Evolutionary conservation across 2,797 vertebrate species (phyloP), one percentile per base, ranked within the genome.

Genomic region (Remorina albescens): DNA sequence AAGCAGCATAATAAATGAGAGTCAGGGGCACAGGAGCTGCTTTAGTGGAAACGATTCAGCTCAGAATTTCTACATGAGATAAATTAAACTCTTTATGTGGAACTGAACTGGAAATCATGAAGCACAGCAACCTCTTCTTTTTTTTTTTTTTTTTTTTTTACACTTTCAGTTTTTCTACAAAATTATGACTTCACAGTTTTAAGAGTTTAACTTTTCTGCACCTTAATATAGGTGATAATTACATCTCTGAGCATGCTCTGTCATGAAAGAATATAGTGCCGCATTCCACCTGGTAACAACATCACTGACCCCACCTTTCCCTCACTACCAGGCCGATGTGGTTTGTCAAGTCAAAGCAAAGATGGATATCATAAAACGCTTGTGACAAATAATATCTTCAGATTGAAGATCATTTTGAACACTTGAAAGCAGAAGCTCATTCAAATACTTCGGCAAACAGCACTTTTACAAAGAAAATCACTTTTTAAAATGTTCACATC

Each of bases 201-300:
- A 1, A 39, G 18, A 9, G 3, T 3, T 0, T 2, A 1, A 2
- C 13, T 39, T 19, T 28, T 50, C 34, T 13, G 1, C 12, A 11
- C 1, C 2, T 21, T 15, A 8, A 42, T 5, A 7, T 46, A 11
- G 13, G 11, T 26, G 28, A 34, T 46, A 19, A 36, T 25, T 63
- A 42, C 58, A 32, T 21, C 21, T 75, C n/a, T n/a, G 23, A 12
- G 23, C 85, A 28, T 73, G 86, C 83, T 47, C 23, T 16, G 69
- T 55, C 86, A 55, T 28, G 83, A 59, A 11, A 25, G 28, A 5
- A 21, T 15, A 6, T 37, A 18, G 21, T 2, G 12, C 51, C 21
- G 28, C 8, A 0, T 37, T 41, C 12, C 67, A 69, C 28, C 25
- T 11, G 25, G 10, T 59, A 34, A 30, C 30, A 12, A 30, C 5